Base-by-base conservation (phyloP, 2,797 vertebrate genomes). In the Vultur gryphus region DNA sequence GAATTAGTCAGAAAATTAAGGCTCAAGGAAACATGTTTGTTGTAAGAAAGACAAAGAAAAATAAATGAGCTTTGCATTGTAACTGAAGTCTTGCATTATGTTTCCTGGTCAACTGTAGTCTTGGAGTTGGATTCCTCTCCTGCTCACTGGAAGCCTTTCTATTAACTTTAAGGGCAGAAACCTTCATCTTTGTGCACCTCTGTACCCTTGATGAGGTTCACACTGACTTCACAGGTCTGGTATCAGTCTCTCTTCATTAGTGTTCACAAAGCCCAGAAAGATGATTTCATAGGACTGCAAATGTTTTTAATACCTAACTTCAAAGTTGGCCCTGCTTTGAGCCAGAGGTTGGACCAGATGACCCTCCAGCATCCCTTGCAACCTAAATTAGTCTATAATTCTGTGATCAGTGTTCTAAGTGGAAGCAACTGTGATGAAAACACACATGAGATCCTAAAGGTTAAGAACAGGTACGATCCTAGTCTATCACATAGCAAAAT, bases 251-350 rank as follows among this genome's bases (percentile, higher is more conserved):
- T 64, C 88, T 85, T 96, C 69, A 93, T 93, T 81, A 96, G 82
- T 24, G 69, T 29, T 94, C 55, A 28, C 76, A 86, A 91, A 87
- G 72, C 76, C 57, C 69, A 67, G 54, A 83, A 84, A 96, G 61
- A 66, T 89, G 58, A 87, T 91, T 96, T 97, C 81, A 88, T 67
- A 76, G 55, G 54, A 72, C 87, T 79, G 69, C 29, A 81, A 84
- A 81, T 0, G 20, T 93, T 95, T 93, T 93, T 87, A 93, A 90
- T 92, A 69, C 46, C 59, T 67, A 64, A 6, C 91, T 95, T 96
- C 72, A 94, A 92, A 96, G 95, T 6, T 93, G 78, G 81, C 79
- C 84, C 61, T 2, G 7, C 95, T 94, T 96, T 87, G 84, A 96
- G 92, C 43, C n/a, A 78, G 84, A 64, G 75, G 52, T 57, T 87